A percentile compares a stretch with the other conserved stretches of the same genome.
These are phyloP conservation scores for Cyclophora punctaria DNA, from an alignment of 2,888 invertebrate genomes.

Conservation along the genomic window DNA sequence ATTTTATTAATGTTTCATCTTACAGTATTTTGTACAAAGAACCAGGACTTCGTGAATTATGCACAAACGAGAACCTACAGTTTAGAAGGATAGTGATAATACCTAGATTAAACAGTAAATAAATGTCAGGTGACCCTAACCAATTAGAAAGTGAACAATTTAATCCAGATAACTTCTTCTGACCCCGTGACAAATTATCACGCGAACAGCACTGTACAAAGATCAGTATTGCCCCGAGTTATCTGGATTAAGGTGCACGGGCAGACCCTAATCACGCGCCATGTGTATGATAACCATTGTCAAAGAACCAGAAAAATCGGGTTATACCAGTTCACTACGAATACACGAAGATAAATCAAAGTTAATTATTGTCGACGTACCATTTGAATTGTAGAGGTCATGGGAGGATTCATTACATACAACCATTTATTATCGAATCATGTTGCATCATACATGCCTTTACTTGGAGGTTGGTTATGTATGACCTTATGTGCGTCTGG, in stretches of 20 bases:
- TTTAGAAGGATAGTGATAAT: background rate
- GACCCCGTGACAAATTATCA: constrained; percentile 14
- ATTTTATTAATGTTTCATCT: constrained; percentile 21
- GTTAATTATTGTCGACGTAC: too few species aligned
- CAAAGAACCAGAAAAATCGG: background rate
- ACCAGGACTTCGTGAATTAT: too few species aligned
- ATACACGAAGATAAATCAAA: too few species aligned
- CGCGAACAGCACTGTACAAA: constrained; percentile 9
- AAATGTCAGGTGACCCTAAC: constrained; percentile 7
- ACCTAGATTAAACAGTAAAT: constrained; percentile 1
- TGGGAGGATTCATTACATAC: too few species aligned
- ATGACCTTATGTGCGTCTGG: too few species aligned
- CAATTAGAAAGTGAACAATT: constrained; percentile 10
- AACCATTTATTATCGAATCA: too few species aligned
- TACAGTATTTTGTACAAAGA: background rate
- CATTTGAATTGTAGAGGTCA: too few species aligned
- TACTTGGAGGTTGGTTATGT: too few species aligned
- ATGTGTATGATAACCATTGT: background rate
- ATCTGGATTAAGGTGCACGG: constrained; percentile 3
- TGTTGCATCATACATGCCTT: too few species aligned
- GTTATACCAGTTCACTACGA: background rate
- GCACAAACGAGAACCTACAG: too few species aligned
- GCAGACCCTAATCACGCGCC: background rate
- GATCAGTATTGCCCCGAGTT: constrained; percentile 5
- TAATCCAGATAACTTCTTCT: constrained; percentile 12